Evolutionary conservation across 2,888 invertebrate genomes (phyloP), one percentile per base, ranked within the genome.

Genomic region (Microdon myrmicae): DNA sequence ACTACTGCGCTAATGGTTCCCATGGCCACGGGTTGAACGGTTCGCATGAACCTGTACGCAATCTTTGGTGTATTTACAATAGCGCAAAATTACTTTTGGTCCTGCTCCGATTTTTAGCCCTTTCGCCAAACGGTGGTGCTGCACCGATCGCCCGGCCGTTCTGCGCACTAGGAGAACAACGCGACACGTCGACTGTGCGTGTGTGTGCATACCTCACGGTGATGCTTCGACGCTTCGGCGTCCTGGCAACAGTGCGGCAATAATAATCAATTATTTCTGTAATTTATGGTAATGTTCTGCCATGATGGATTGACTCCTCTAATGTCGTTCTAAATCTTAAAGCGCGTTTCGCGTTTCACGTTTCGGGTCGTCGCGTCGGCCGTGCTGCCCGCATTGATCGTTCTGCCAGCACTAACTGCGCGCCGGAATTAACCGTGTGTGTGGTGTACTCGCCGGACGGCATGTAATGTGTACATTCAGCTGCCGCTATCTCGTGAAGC

Each of bases 241-340:
- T 68, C 45, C 51, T 31, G 31, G 56, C 61, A 64, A 64, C 51
- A 70, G 69, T 69, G 68, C 67, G 68, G 70, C 67, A 70, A 70
- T 79, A 79, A 79, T 79, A 79, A 79, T 79, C 79, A 79, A 79
- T 79, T 79, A 79, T 78, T 75, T 77, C 75, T 78, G 78, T 79
- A 79, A 79, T 79, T 79, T 79, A 79, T 79, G 77, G 79, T 79
- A 78, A 78, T 79, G 79, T 78, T 78, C 76, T 74, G 74, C 74
- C 79, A 78, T 79, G 79, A 79, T 79, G 78, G 78, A 79, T 79
- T 78, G 76, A 76, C 78, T 77, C 76, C 77, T 78, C 77, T 79
- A 79, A 79, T 79, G 79, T 79, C 79, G 79, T 76, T 78, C 78
- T 79, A 77, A 78, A 79, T 79, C 79, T 76, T 75, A 54, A 53